phyloP scores from a whole-genome alignment of 2,888 invertebrate species.

The Nowickia ferox region DNA sequence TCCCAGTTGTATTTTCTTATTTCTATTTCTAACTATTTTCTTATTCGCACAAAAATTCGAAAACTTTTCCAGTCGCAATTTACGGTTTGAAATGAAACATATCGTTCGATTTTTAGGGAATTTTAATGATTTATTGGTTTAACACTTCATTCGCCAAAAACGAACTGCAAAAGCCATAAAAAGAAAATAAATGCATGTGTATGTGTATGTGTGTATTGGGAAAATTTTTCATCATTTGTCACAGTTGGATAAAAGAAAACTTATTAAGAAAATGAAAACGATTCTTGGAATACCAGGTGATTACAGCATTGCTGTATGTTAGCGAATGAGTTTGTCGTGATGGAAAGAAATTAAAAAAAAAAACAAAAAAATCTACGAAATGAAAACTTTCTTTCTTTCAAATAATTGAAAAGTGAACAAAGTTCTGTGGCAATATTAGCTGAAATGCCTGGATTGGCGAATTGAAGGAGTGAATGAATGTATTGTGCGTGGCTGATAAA shows the following conservation, averaged over 20 bases:
- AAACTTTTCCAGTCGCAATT: conserved; percentile 50
- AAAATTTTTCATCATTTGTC: conserved; percentile 71
- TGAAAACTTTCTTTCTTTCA: neutral
- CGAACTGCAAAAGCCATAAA: neutral
- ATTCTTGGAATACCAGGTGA: conserved; percentile 42
- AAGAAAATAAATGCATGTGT: conserved; percentile 3
- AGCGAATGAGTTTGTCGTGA: neutral
- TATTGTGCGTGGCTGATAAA: conserved; percentile 9
- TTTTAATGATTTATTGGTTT: conserved; percentile 69
- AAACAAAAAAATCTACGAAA: neutral
- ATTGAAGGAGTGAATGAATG: neutral
- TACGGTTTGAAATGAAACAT: conserved; percentile 45
- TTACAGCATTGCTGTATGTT: conserved; percentile 1
- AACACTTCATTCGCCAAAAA: conserved; percentile 28
- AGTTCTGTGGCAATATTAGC: conserved; percentile 31
- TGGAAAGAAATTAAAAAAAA: conserved; percentile 20
- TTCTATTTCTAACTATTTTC: neutral
- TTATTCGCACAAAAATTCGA: conserved; percentile 8
- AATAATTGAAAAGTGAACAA: conserved; percentile 23
- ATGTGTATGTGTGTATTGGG: neutral
- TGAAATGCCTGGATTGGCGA: conserved; percentile 2
- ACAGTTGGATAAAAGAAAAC: conserved; percentile 62
- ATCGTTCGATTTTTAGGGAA: conserved; percentile 60
- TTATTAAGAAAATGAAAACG: conserved; percentile 54
- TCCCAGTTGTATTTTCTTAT: neutral